Percentiles rank a stretch among this genome's conserved stretches.
Evolutionary conservation across 2,888 invertebrate genomes (phyloP).

Genomic region (Mantis religiosa): DNA sequence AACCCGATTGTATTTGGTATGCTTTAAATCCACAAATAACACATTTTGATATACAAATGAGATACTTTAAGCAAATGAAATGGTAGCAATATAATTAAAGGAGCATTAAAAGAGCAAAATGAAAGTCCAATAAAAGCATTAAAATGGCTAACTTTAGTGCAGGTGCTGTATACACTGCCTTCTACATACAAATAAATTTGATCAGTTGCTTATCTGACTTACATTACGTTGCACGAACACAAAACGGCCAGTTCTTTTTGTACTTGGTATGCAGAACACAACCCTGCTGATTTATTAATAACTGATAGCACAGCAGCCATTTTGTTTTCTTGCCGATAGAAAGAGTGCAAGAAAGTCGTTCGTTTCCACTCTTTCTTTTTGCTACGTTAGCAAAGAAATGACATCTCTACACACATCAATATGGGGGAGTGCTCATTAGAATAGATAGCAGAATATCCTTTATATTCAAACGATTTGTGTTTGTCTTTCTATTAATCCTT

Average conservation of each 20-base stretch:
- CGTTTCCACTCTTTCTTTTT: too few relatives aligned
- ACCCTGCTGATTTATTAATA: background rate
- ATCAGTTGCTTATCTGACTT: background rate
- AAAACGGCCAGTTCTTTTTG: background rate
- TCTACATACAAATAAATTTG: background rate
- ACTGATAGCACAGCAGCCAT: background rate
- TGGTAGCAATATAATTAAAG: background rate
- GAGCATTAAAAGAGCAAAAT: background rate
- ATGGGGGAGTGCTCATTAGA: too few relatives aligned
- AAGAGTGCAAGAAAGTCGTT: too few relatives aligned
- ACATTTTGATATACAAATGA: background rate
- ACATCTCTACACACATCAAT: too few relatives aligned
- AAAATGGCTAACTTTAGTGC: background rate
- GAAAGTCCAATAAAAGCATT: background rate
- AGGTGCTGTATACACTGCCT: background rate
- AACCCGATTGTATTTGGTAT: background rate
- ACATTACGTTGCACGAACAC: background rate
- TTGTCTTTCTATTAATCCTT: too few relatives aligned
- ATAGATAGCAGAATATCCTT: too few relatives aligned
- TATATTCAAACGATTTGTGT: too few relatives aligned
- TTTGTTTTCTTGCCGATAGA: background rate
- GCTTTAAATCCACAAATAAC: background rate
- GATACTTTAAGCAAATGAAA: background rate
- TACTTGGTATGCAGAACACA: background rate
- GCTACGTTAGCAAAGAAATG: too few relatives aligned